Base-by-base conservation (phyloP, 2,113 vertebrate species). In the Nycticebus coucang region DNA sequence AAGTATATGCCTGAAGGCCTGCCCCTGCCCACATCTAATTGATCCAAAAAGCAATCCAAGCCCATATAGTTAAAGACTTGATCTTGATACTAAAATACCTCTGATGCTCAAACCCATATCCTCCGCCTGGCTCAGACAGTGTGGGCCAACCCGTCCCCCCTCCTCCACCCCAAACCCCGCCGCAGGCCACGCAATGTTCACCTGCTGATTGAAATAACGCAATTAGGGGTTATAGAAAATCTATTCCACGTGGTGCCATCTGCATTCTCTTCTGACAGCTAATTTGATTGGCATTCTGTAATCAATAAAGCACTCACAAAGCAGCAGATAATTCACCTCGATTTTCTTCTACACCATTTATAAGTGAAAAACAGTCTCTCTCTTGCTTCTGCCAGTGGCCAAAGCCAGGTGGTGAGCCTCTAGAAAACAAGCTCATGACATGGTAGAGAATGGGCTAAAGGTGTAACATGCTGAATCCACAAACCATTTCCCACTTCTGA, bases 251-350 rank as follows among this genome's bases (percentile, higher is more conserved):
- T 7, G 64, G 93, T 84, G 57, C 68, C 88, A 94, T 91, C 95
- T 89, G 92, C 91, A 95, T 94, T 96, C 91, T 89, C 68, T 83
- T 75, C 88, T 96, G 71, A 96, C 93, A 97, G 89, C 64, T 75
- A 97, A 98, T 97, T 82, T 87, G 97, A 97, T 93, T 86, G 94
- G 82, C 19, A 53, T 82, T 53, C 68, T 93, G 74, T 88, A 96
- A 97, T 97, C 96, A 97, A 96, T 97, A 96, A 96, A 96, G 92
- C 92, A 88, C 78, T 97, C 94, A 78, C 7, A 0, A 11, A 62
- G 37, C 74, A 94, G 93, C 80, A 1, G 72, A 93, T 97, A 96
- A 96, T 82, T 74, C 17, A 81, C 93, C 95, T 95, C 77, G 0
- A 33, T 72, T 97, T 96, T 95, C 95, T 74, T 75, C 93, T 94